phyloP scores from a whole-genome alignment of 1,140 invertebrate genomes.

The Calephelis nemesis region DNA sequence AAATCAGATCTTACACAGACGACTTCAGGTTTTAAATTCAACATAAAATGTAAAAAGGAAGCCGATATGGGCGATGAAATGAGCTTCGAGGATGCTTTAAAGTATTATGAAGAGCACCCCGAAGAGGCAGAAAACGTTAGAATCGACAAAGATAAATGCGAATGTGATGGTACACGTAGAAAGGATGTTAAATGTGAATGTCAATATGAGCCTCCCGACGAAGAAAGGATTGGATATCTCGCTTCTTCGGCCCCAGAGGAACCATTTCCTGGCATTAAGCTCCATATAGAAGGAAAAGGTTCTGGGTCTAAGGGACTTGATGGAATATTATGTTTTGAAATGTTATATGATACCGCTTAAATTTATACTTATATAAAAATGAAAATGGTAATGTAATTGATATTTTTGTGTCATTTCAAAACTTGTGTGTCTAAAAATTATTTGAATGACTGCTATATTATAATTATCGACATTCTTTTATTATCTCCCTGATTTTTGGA shows the following conservation, averaged over 20 bases:
- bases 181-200: constrained; percentile 35
- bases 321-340: constrained; percentile 48
- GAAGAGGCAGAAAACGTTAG: not conserved
- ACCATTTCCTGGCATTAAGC: constrained; percentile 40
- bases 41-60: constrained; percentile 24
- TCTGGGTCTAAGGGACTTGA: constrained; percentile 45
- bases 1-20: constrained; percentile 49
- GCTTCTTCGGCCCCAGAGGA: not conserved
- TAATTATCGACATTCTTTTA: no score
- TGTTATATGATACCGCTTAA: not conserved
- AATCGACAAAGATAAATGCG: constrained; percentile 24
- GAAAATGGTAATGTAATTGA: no score
- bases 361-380: no score
- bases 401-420: no score
- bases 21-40: constrained; percentile 47
- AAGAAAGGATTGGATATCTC: not conserved
- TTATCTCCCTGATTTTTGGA: no score
- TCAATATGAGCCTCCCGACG: constrained; percentile 23
- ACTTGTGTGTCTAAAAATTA: no score
- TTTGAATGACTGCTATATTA: no score
- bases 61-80: constrained; percentile 21
- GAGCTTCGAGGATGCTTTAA: constrained; percentile 47
- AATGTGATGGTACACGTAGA: constrained; percentile 18
- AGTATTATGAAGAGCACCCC: constrained; percentile 35
- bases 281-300: constrained; percentile 44